Evolutionary conservation across 1,140 invertebrate species (phyloP).

Genomic region (Macrobrachium nipponense): DNA sequence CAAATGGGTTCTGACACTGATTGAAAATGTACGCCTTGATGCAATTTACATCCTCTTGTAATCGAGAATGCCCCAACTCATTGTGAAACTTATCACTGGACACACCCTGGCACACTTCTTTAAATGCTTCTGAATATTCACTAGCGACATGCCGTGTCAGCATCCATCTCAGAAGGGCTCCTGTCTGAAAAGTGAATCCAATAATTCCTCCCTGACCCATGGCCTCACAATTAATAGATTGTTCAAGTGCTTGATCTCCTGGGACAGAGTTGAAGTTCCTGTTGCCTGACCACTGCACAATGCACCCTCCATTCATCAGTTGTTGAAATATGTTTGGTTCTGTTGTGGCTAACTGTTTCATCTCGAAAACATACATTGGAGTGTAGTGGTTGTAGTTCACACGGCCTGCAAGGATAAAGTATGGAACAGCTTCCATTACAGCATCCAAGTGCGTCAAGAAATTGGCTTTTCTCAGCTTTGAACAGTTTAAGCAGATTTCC

Average conservation of each 20-base stretch:
- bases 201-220: not conserved
- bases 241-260: not conserved
- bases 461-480: slow-evolving; percentile 20
- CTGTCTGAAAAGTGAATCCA: slow-evolving; percentile 7
- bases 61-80: not conserved
- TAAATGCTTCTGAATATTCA: slow-evolving; percentile 1
- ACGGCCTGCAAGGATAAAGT: slow-evolving; percentile 14
- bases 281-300: not conserved
- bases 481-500: slow-evolving; percentile 8
- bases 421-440: slow-evolving; percentile 13
- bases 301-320: slow-evolving; percentile 1
- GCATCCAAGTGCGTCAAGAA: slow-evolving; percentile 23
- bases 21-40: not conserved
- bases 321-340: slow-evolving; percentile 20
- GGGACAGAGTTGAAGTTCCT: not conserved
- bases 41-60: not conserved
- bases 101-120: not conserved
- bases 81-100: too few species aligned
- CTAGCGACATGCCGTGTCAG: slow-evolving; percentile 2
- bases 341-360: not conserved
- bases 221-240: slow-evolving; percentile 10
- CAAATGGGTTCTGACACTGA: slow-evolving; percentile 13
- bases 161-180: not conserved
- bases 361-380: slow-evolving; percentile 17
- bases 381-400: slow-evolving; percentile 12